phyloP scores from a whole-genome alignment of 2,888 invertebrate genomes.

The Anaspis maculata region DNA sequence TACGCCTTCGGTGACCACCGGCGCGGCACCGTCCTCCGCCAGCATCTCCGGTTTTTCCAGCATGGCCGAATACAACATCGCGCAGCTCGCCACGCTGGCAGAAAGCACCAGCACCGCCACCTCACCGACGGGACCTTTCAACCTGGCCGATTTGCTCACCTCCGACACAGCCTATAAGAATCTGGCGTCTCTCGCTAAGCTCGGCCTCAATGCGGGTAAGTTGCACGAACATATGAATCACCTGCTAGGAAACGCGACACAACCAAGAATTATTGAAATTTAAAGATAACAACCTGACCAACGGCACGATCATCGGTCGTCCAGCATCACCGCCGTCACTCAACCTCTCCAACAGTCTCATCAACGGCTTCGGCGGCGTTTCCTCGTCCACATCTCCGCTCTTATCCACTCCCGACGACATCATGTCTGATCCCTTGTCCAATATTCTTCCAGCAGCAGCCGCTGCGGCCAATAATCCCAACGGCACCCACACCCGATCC shows the following conservation, averaged over 20 bases:
- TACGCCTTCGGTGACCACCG: conserved; percentile 16
- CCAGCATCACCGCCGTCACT: conserved; percentile 54
- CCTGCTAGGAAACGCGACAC: no score
- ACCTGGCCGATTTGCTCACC: conserved; percentile 67
- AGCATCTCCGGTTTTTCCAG: conserved; percentile 52
- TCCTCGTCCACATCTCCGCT: conserved; percentile 57
- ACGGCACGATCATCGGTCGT: conserved; percentile 48
- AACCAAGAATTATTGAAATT: no score
- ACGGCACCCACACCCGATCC: conserved; percentile 41
- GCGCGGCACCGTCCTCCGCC: conserved; percentile 18
- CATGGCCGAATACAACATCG: conserved; percentile 80
- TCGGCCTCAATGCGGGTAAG: conserved; percentile 62
- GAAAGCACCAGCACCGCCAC: conserved; percentile 49
- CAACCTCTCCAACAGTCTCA: conserved; percentile 40
- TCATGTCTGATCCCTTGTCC: conserved; percentile 46
- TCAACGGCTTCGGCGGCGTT: conserved; percentile 50
- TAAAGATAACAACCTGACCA: no score
- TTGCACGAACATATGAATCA: no score
- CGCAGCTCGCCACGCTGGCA: conserved; percentile 73
- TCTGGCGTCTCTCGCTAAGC: conserved; percentile 80
- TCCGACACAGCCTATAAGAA: conserved; percentile 81
- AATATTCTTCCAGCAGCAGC: conserved; percentile 48
- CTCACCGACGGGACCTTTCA: conserved; percentile 55
- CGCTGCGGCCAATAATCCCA: conserved; percentile 41
- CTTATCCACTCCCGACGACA: conserved; percentile 44